Evolutionary conservation across 2,797 vertebrate genomes (phyloP), one percentile per base, ranked within the genome.

Genomic region (Neomorphus geoffroyi): DNA sequence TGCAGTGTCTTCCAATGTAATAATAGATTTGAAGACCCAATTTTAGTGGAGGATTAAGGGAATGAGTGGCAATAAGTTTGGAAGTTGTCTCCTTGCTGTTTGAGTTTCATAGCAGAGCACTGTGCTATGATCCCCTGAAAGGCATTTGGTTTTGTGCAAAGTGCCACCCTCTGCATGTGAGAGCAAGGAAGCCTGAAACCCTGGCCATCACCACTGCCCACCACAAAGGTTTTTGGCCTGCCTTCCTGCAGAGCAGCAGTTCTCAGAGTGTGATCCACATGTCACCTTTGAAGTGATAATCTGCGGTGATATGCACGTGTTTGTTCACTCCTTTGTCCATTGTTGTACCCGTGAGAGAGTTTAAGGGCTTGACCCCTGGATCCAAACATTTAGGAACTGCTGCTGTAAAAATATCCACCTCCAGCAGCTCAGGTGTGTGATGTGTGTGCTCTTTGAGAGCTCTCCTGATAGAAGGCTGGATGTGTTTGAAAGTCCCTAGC

Each of bases 221-320:
- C 43, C 15, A 1, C 62, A 66, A 77, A 84, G 82, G 27, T 21
- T 58, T 84, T n/a, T 79, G 39, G 6, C 30, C n/a, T 77, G 24
- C 62, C 57, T 92, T 94, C 80, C 71, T 15, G 83, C 33, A 80
- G 81, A 89, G 73, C 88, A 69, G 73, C 85, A 61, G 80, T 86
- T 94, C 82, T 84, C 90, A 94, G 93, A 90, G 93, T 65, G 61
- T 37, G 83, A 94, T 81, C 90, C 74, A 77, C 86, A 82, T 53
- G 62, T 56, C 75, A 91, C 93, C 94, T 96, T 96, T 96, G 96
- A 96, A 96, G 90, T 96, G 95, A 91, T 94, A 96, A 96, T 89
- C 85, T 2, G 10, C 6, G 11, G 80, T 67, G 95, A 96, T 94
- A 95, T 11, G 71, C 86, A 39, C 0, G 1, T 95, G 92, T 96